Conservation (phyloP, 2,113 vertebrate species). For the Petromus typicus region DNA sequence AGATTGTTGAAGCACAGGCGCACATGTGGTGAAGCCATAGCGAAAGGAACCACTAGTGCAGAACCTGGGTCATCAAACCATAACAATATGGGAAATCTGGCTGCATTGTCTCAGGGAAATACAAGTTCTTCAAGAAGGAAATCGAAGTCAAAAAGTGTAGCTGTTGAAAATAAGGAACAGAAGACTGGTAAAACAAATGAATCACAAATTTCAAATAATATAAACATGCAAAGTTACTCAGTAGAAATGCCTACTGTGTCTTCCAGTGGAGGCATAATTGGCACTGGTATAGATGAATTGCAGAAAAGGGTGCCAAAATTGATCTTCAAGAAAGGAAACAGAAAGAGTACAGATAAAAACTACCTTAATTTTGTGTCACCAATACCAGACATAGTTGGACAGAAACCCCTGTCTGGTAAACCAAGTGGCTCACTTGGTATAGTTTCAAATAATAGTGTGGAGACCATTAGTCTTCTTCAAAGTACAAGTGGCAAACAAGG, state of each 20-base stretch:
- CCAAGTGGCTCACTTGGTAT: constrained; percentile 90
- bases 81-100: constrained; percentile 87
- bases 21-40: constrained; percentile 99
- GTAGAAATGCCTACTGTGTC: constrained; percentile 93
- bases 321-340: constrained; percentile 94
- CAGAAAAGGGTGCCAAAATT: constrained; percentile 95
- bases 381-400: constrained; percentile 88
- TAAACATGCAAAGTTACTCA: constrained; percentile 92
- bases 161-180: constrained; percentile 92
- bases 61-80: constrained; percentile 94
- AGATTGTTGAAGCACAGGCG: constrained; percentile 99
- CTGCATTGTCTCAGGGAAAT: constrained; percentile 98
- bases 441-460: constrained; percentile 88
- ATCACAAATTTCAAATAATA: constrained; percentile 86
- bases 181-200: constrained; percentile 92
- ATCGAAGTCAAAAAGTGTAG: constrained; percentile 93
- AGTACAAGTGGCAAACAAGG: constrained; percentile 92
- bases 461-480: constrained; percentile 94
- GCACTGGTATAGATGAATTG: constrained; percentile 89
- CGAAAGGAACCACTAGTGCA: constrained; percentile 91
- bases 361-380: constrained; percentile 92
- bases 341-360: constrained; percentile 93
- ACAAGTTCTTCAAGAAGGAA: constrained; percentile 95
- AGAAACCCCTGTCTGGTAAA: constrained; percentile 94
- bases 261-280: constrained; percentile 91